These are phyloP conservation scores for Balanococcus diminutus DNA, from an alignment of 2,888 invertebrate genomes.

Conservation along the genomic window DNA sequence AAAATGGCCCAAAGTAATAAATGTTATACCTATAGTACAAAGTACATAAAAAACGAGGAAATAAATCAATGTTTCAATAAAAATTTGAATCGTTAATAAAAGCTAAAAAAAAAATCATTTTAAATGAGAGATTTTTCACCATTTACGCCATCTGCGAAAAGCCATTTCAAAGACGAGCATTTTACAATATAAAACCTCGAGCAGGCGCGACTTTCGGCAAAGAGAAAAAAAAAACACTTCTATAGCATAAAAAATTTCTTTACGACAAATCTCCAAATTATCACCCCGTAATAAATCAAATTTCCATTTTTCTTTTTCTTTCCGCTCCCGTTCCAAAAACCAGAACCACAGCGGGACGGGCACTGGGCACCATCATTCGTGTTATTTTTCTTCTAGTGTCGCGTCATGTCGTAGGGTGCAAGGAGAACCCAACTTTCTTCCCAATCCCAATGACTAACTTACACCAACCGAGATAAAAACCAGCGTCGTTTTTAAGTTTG, in stretches of 20 bases:
- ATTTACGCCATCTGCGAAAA: background rate
- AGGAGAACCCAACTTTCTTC: background rate
- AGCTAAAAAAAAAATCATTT: too few species aligned
- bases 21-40: background rate
- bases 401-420: too few species aligned
- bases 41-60: background rate
- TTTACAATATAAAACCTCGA: background rate
- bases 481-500: background rate
- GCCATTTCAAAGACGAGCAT: background rate
- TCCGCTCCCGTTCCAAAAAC: too few species aligned
- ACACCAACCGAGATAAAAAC: background rate
- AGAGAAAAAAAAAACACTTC: background rate
- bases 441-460: background rate
- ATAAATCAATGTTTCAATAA: constrained; percentile 17
- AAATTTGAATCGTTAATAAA: background rate
- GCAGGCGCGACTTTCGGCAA: background rate
- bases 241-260: background rate
- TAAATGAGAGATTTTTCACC: constrained; percentile 2
- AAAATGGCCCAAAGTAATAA: too few species aligned
- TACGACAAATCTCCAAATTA: constrained; percentile 22
- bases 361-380: background rate
- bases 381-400: background rate
- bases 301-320: background rate
- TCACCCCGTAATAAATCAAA: background rate
- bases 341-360: background rate